Evolutionary conservation across 2,113 vertebrate species (phyloP).

Genomic region (Jacana jacana): DNA sequence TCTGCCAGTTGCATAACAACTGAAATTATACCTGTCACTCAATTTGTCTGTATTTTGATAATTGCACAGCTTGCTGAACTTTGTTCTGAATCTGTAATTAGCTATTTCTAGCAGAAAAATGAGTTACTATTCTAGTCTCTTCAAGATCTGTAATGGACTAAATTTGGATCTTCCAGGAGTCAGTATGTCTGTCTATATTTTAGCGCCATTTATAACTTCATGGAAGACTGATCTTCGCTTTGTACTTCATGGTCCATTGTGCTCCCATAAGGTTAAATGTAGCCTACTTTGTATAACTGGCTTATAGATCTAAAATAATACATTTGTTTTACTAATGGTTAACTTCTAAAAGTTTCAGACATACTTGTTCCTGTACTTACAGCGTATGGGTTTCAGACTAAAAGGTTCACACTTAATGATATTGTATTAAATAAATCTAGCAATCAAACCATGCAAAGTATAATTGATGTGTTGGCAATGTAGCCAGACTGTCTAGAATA

Average conservation of each 20-base stretch:
- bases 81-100: conserved; percentile 32
- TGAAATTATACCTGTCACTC: conserved; percentile 8
- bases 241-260: conserved; percentile 54
- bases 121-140: conserved; percentile 34
- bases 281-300: not conserved
- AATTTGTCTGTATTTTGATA: conserved; percentile 41
- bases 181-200: conserved; percentile 41
- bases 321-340: not conserved
- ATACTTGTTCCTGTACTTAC: not conserved
- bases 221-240: conserved; percentile 24
- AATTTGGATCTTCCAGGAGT: conserved; percentile 44
- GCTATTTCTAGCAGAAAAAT: conserved; percentile 36
- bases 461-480: not conserved
- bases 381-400: not conserved
- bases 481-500: conserved; percentile 7
- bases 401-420: not conserved
- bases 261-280: conserved; percentile 18
- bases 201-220: conserved; percentile 1
- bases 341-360: not conserved
- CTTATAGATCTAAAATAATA: not conserved
- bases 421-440: conserved; percentile 6
- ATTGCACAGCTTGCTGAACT: conserved; percentile 35
- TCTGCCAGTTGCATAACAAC: not conserved
- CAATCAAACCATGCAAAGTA: not conserved
- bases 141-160: conserved; percentile 1